Base-by-base conservation (phyloP, 2,888 invertebrate species). In the Apodemia mormo region DNA sequence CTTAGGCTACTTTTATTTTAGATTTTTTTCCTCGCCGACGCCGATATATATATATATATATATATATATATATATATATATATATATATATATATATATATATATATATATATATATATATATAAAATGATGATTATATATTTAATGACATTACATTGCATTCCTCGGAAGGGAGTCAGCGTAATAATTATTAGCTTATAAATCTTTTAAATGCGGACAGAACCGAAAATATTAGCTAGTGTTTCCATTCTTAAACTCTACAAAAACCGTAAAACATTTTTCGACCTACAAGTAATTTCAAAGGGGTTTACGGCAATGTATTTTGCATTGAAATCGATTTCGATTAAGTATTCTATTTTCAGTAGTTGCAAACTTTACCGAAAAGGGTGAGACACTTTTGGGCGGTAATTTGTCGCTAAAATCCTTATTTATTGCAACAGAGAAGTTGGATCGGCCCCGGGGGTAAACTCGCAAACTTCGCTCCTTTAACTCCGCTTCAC, bases 351-450 rank as follows among this genome's bases (percentile, higher is more conserved):
- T 83, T 77, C 84, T 80, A 85, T 87, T 88, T 84, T 82, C 83
- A 80, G 80, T 86, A 89, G 86, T 89, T 87, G 78, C 80, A 76
- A 88, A 89, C 84, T 89, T 87, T 79, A 78, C 78, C 82, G 85
- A 86, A 83, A 88, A 86, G 88, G 89, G 88, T 86, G 84, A 87
- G 87, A 87, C 87, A 87, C 86, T 88, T 89, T 89, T 85, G 85
- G 86, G 86, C 86, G 90, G 91, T 90, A 92, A 92, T 92, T 92
- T 92, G 92, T 92, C 91, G 89, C 89, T 90, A 89, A 92, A 92
- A 92, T 92, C 92, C 92, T 92, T 92, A 92, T 92, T 92, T 92
- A 92, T 92, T 88, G 91, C 90, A 89, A 89, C 86, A 85, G 85
- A 83, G 87, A 90, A 91, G 86, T 91, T 90, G 87, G 87, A 89